phyloP scores from a whole-genome alignment of 2,888 invertebrate species.

The Macropis europaea region DNA sequence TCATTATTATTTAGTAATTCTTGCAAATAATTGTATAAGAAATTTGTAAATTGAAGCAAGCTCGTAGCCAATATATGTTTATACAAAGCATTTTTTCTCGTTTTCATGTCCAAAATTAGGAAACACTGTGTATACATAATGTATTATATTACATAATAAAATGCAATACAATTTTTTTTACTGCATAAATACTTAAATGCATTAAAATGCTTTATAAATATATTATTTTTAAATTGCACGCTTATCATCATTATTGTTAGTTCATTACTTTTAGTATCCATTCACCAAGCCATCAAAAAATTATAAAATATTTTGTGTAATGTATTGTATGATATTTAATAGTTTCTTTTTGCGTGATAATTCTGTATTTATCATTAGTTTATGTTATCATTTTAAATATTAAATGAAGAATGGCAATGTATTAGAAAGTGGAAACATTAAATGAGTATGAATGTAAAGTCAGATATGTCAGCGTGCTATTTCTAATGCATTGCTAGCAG shows the following conservation, averaged over 20 bases:
- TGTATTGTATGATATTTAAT: slow-evolving; percentile 22
- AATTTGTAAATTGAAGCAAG: too few species aligned
- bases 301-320: slow-evolving; percentile 6
- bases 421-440: slow-evolving; percentile 16
- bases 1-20: too few species aligned
- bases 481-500: slow-evolving; percentile 28
- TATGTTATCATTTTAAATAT: background rate
- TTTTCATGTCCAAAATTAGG: too few species aligned
- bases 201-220: slow-evolving; percentile 15
- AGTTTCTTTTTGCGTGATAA: slow-evolving; percentile 1
- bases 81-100: too few species aligned
- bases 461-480: background rate
- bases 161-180: background rate
- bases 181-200: background rate
- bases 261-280: slow-evolving; percentile 19
- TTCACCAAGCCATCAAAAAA: background rate
- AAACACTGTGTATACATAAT: too few species aligned
- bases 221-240: slow-evolving; percentile 39
- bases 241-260: slow-evolving; percentile 43
- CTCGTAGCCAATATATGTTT: too few species aligned
- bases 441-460: background rate
- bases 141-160: too few species aligned
- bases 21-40: too few species aligned
- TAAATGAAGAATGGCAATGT: slow-evolving; percentile 14
- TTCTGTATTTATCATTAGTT: slow-evolving; percentile 2